Percentiles rank a stretch among this genome's conserved stretches.
Evolutionary conservation across 2,888 invertebrate species (phyloP).

Genomic region (Cyrtodaria siliqua): DNA sequence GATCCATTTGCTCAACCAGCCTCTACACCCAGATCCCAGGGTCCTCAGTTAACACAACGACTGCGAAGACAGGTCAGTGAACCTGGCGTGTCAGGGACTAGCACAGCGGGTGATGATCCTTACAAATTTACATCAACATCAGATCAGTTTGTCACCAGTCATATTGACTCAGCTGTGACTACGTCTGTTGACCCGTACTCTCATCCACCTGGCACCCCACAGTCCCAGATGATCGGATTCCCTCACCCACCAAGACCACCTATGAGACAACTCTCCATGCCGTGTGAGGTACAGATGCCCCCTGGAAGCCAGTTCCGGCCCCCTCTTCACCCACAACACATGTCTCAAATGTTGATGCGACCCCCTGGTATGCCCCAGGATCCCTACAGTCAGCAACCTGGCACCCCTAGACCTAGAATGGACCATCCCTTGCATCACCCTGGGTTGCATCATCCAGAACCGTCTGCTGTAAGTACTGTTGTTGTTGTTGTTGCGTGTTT

Average conservation of each 20-base stretch:
- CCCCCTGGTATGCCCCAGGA: slow-evolving; percentile 35
- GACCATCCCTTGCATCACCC: slow-evolving; percentile 56
- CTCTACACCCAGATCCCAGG: slow-evolving; percentile 17
- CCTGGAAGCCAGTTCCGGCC: slow-evolving; percentile 55
- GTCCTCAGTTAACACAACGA: slow-evolving; percentile 21
- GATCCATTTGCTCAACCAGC: slow-evolving; percentile 2
- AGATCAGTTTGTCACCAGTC: background rate
- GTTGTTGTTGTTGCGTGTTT: no score
- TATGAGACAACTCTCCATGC: slow-evolving; percentile 37
- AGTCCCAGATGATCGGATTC: slow-evolving; percentile 42
- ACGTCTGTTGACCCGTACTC: slow-evolving; percentile 71
- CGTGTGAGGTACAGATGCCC: slow-evolving; percentile 42
- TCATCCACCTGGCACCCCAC: slow-evolving; percentile 76
- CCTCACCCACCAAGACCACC: slow-evolving; percentile 14
- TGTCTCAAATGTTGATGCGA: slow-evolving; percentile 43
- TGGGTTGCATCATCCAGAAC: slow-evolving; percentile 56
- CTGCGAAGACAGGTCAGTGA: slow-evolving; percentile 48
- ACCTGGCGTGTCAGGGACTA: slow-evolving; percentile 18
- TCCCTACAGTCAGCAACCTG: slow-evolving; percentile 45
- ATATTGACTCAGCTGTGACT: slow-evolving; percentile 28
- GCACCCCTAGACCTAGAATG: slow-evolving; percentile 64
- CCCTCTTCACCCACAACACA: slow-evolving; percentile 53
- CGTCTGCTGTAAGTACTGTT: slow-evolving; percentile 65
- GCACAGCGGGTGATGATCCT: slow-evolving; percentile 82
- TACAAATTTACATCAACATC: slow-evolving; percentile 83